A percentile compares a stretch with the other conserved stretches of the same genome.
Evolutionary conservation across 2,797 vertebrate species (phyloP).

Genomic region (Cephalopachus bancanus): DNA sequence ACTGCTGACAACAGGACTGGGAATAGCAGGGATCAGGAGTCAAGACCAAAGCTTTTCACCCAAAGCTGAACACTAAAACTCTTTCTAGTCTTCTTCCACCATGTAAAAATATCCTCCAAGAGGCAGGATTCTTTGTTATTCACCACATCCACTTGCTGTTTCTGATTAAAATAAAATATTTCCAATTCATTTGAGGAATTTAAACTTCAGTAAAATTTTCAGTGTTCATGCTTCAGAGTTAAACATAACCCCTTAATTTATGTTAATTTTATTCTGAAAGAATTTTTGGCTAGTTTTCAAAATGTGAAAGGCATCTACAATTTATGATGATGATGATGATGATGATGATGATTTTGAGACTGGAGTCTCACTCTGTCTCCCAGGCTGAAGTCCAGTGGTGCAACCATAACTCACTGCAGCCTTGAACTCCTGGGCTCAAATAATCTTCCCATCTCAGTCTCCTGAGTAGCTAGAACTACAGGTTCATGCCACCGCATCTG

Average conservation of each 20-base stretch:
- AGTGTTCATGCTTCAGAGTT: constrained; percentile 6
- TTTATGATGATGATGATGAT: too few relatives aligned
- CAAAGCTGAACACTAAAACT: not conserved
- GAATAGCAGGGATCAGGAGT: not conserved
- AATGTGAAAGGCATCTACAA: not conserved
- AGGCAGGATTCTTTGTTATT: not conserved
- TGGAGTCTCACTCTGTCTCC: too few relatives aligned
- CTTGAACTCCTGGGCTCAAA: too few relatives aligned
- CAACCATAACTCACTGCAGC: too few relatives aligned
- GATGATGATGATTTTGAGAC: too few relatives aligned
- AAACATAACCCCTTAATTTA: constrained; percentile 35
- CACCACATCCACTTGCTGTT: not conserved
- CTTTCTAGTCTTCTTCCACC: not conserved
- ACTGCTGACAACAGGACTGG: too few relatives aligned
- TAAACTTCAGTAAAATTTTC: constrained; percentile 44
- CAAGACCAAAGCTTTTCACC: not conserved
- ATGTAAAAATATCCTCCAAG: not conserved
- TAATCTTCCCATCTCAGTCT: too few relatives aligned
- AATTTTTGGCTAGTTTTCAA: not conserved
- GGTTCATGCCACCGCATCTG: too few relatives aligned
- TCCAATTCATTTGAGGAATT: constrained; percentile 36
- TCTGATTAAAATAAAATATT: constrained; percentile 35
- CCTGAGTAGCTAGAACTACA: too few relatives aligned
- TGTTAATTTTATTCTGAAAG: constrained; percentile 54
- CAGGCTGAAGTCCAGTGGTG: too few relatives aligned